These are phyloP conservation scores for Tortrix viridana DNA, from an alignment of 2,888 invertebrate species.

Conservation along the genomic window DNA sequence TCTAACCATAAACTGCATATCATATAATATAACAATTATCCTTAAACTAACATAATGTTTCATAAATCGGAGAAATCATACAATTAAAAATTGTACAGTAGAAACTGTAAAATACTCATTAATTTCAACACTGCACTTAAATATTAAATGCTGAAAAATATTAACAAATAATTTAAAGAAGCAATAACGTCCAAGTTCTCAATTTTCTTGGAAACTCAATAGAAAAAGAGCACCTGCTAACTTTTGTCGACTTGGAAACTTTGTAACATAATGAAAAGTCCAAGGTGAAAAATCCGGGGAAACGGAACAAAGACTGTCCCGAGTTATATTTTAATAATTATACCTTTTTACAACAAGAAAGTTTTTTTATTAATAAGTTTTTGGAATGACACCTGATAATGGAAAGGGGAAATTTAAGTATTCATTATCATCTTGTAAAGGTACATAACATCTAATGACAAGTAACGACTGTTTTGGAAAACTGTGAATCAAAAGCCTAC, in stretches of 20 bases:
- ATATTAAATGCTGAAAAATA: constrained; percentile 8
- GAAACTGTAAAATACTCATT: too few relatives aligned
- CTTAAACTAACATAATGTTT: too few relatives aligned
- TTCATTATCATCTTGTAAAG: too few relatives aligned
- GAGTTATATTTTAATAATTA: constrained; percentile 67
- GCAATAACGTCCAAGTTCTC: constrained; percentile 27
- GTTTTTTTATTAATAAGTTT: constrained; percentile 50
- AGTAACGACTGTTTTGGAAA: too few relatives aligned
- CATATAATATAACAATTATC: too few relatives aligned
- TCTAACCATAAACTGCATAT: too few relatives aligned
- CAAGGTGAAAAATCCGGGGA: constrained; percentile 52
- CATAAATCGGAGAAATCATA: too few relatives aligned
- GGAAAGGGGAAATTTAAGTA: background rate
- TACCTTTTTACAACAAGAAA: constrained; percentile 52
- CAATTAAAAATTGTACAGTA: too few relatives aligned
- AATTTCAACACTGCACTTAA: too few relatives aligned
- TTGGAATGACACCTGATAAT: background rate
- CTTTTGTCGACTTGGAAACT: constrained; percentile 28
- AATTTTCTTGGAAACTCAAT: constrained; percentile 20
- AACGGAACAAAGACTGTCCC: constrained; percentile 66
- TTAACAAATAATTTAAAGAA: constrained; percentile 18
- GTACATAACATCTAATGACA: too few relatives aligned
- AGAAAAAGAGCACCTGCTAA: constrained; percentile 36
- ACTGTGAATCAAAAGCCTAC: too few relatives aligned
- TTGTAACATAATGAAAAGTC: constrained; percentile 38